These are phyloP conservation scores for Drosophila kokeensis DNA, from an alignment of 2,888 invertebrate genomes.

Conservation along the genomic window DNA sequence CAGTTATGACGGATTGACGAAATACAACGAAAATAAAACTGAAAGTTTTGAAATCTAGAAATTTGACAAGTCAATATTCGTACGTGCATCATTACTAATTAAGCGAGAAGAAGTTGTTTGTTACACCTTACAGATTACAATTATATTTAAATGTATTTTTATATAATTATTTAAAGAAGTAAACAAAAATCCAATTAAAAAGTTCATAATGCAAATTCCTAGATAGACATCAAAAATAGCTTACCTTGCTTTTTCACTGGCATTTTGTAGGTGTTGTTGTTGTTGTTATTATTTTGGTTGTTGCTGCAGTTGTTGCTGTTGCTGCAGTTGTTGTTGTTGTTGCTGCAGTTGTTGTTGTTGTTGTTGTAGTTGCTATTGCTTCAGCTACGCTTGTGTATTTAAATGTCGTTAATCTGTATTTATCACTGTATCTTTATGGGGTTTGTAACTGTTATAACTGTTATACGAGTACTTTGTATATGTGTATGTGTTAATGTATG, in stretches of 20 bases:
- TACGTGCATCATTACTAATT: not conserved
- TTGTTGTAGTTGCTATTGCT: constrained; percentile 13
- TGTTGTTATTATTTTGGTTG: constrained; percentile 1
- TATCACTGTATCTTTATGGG: constrained; percentile 26
- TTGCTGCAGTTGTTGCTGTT: constrained; percentile 15
- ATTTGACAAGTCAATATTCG: not conserved
- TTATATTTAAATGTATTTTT: not conserved
- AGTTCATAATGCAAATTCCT: not conserved
- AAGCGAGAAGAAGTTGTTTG: not conserved
- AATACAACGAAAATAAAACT: not conserved
- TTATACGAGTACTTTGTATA: constrained; percentile 3
- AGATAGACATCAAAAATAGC: constrained; percentile 19
- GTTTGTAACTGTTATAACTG: constrained; percentile 9
- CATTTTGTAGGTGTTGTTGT: constrained; percentile 60
- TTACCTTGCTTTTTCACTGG: constrained; percentile 77
- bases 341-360: constrained; percentile 5
- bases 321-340: not conserved
- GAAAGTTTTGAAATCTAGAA: not conserved
- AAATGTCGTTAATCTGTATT: constrained; percentile 52
- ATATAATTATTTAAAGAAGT: not conserved
- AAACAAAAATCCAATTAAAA: constrained; percentile 5
- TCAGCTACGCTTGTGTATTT: constrained; percentile 45
- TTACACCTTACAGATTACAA: not conserved
- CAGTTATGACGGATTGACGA: not conserved
- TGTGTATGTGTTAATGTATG: not conserved